Percentiles rank a stretch among this genome's conserved stretches.
Conservation (phyloP, 1,140 invertebrate genomes). For the Acyrthosiphon pisum region DNA sequence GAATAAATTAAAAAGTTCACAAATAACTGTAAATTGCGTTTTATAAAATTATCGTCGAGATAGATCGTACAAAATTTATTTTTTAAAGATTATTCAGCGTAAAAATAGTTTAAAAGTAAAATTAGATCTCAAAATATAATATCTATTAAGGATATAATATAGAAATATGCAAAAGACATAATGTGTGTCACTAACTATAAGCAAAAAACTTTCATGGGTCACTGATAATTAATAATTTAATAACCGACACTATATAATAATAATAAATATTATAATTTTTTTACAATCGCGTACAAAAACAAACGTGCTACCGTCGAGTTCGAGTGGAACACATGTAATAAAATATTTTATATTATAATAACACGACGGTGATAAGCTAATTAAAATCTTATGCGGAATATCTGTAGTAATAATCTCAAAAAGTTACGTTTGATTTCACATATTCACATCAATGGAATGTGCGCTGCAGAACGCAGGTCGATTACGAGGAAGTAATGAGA, state of each 20-base stretch:
- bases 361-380: neutral
- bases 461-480: neutral
- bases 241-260: neutral
- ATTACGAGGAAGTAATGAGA: neutral
- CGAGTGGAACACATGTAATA: neutral
- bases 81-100: neutral
- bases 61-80: neutral
- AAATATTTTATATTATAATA: neutral
- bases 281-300: neutral
- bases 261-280: neutral
- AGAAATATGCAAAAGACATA: neutral
- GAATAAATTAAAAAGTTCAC: neutral
- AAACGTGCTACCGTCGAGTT: neutral
- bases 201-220: neutral
- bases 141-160: neutral
- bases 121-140: neutral
- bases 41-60: neutral
- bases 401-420: neutral
- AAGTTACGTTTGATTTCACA: neutral
- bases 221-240: neutral
- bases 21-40: neutral
- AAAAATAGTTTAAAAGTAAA: neutral
- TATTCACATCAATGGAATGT: neutral
- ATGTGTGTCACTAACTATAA: neutral
- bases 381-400: neutral